Evolutionary conservation across 2,797 vertebrate genomes (phyloP).

Genomic region (Cossypha niveicapilla): DNA sequence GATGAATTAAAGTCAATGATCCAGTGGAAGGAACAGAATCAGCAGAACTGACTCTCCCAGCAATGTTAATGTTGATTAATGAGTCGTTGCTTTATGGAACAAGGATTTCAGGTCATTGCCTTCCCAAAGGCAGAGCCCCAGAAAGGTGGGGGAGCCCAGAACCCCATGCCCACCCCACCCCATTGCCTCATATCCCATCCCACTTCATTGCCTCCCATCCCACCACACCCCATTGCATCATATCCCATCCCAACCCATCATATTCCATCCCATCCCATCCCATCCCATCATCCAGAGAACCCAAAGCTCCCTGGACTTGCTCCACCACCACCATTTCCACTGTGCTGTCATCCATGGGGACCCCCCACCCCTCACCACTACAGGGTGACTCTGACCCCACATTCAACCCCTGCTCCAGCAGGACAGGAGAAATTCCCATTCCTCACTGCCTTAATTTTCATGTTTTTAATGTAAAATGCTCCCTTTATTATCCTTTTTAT

Average conservation of each 20-base stretch:
- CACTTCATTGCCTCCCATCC: no score
- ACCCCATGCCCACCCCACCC: accelerated
- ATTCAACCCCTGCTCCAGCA: accelerated
- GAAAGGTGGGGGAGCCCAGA: neutral
- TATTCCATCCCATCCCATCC: neutral
- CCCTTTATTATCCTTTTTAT: neutral
- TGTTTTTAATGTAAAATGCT: neutral
- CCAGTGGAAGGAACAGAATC: neutral
- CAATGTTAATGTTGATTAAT: neutral
- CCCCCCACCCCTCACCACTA: neutral
- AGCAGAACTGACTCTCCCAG: neutral
- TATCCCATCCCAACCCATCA: neutral
- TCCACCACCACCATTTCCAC: neutral
- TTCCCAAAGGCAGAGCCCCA: neutral
- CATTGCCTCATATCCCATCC: neutral
- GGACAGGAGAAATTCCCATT: neutral
- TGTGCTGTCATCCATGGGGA: neutral
- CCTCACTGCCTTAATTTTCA: accelerated
- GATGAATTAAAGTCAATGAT: constrained; percentile 14
- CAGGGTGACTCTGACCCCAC: accelerated
- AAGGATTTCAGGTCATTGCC: neutral
- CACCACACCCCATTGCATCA: neutral
- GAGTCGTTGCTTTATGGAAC: neutral
- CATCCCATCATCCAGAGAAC: neutral
- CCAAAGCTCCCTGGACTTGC: neutral